These are phyloP conservation scores for Rutpela maculata DNA, from an alignment of 2,888 invertebrate species.

Conservation along the genomic window DNA sequence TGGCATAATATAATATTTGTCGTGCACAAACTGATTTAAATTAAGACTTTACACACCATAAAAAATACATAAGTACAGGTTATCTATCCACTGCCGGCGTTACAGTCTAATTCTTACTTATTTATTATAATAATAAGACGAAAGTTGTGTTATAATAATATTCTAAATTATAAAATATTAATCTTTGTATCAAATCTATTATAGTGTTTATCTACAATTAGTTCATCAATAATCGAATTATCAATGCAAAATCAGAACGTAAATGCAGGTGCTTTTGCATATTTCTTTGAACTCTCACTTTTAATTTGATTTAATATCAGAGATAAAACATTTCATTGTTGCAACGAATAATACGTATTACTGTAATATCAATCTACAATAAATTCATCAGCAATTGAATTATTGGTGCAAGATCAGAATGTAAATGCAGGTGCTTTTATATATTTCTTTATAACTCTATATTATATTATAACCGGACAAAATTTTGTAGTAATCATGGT, in stretches of 20 bases:
- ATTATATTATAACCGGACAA: too few species aligned
- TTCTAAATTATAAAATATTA: neutral
- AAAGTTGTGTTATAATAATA: neutral
- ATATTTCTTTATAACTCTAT: neutral
- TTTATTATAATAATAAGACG: neutral
- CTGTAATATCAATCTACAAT: neutral
- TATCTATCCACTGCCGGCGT: neutral
- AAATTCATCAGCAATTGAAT: neutral
- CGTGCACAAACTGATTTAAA: neutral
- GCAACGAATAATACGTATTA: neutral
- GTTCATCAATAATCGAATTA: neutral
- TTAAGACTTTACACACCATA: neutral
- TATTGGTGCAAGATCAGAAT: neutral
- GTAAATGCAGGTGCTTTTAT: neutral
- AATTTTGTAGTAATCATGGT: too few species aligned
- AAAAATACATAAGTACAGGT: neutral
- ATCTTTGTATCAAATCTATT: neutral
- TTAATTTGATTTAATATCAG: too few species aligned
- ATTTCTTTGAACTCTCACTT: neutral
- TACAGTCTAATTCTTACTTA: conserved; percentile 3
- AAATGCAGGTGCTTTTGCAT: neutral
- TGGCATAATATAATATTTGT: neutral
- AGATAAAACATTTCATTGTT: too few species aligned
- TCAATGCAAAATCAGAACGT: conserved; percentile 6
- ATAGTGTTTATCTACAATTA: neutral